Percentiles rank a stretch among this genome's conserved stretches.
Conservation (phyloP, 2,888 invertebrate species). For the Philonicus albiceps region DNA sequence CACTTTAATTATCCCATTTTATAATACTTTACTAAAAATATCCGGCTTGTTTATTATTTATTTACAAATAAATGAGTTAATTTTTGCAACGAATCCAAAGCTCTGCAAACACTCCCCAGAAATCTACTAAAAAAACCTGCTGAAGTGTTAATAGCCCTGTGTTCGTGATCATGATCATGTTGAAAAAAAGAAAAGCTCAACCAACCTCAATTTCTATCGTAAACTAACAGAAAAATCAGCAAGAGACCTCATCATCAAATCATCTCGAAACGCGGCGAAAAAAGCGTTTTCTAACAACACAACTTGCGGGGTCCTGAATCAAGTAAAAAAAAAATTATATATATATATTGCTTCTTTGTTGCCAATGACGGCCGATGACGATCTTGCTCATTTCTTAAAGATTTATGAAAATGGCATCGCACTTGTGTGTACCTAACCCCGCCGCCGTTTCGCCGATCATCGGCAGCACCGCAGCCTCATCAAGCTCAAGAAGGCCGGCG, state of each 20-base stretch:
- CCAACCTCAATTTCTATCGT: not conserved
- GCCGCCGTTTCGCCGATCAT: not conserved
- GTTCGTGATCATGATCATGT: not conserved
- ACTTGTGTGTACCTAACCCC: not conserved
- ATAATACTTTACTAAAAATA: not conserved
- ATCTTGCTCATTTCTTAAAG: constrained; percentile 14
- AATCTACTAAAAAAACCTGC: not conserved
- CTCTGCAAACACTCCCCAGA: not conserved
- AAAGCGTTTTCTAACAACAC: not conserved
- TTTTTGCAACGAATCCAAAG: not conserved
- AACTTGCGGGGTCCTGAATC: not conserved
- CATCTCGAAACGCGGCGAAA: not conserved
- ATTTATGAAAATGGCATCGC: constrained; percentile 28
- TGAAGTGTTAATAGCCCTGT: not conserved
- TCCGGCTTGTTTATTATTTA: not conserved
- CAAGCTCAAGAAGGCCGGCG: not conserved
- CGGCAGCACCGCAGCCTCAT: not conserved
- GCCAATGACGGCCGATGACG: not conserved
- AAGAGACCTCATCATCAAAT: not conserved
- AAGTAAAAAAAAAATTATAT: not conserved
- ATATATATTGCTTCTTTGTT: not conserved
- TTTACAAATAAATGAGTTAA: not conserved
- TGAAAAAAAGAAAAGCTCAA: not conserved
- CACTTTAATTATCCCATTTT: not conserved
- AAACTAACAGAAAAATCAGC: not conserved